Percentiles rank a stretch among this genome's conserved stretches.
phyloP scores from a whole-genome alignment of 2,888 invertebrate species.

The Apocheima hispidaria region DNA sequence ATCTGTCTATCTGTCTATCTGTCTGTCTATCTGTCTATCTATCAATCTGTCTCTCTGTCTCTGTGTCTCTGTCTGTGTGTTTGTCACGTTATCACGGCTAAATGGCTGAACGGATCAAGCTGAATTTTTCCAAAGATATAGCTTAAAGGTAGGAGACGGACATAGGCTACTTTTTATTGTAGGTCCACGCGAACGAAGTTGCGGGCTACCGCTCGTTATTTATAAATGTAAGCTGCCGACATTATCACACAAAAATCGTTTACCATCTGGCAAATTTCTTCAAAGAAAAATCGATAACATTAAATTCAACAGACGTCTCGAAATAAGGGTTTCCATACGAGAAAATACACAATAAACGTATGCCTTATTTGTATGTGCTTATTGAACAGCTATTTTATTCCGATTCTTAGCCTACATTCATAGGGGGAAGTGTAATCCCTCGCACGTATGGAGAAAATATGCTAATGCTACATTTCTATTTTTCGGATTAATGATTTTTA shows the following conservation, averaged over 20 bases:
- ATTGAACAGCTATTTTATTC: constrained; percentile 54
- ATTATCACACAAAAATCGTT: constrained; percentile 21
- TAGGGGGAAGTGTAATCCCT: constrained; percentile 55
- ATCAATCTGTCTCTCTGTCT: too few species aligned
- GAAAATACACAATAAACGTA: constrained; percentile 57
- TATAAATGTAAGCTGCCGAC: background rate
- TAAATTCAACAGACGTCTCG: constrained; percentile 60
- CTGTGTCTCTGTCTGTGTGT: too few species aligned
- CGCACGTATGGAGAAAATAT: constrained; percentile 30
- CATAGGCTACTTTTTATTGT: too few species aligned
- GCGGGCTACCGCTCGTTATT: too few species aligned
- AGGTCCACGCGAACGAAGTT: too few species aligned
- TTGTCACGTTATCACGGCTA: too few species aligned
- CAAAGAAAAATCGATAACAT: constrained; percentile 62
- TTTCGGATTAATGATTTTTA: constrained; percentile 34
- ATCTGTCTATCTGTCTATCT: too few species aligned
- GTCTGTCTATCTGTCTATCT: too few species aligned
- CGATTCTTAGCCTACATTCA: constrained; percentile 38
- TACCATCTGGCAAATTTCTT: constrained; percentile 17
- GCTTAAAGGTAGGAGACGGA: too few species aligned
- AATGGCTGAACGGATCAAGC: too few species aligned
- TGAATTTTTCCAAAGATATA: too few species aligned
- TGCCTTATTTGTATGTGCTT: constrained; percentile 61
- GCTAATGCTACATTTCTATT: constrained; percentile 36
- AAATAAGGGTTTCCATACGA: constrained; percentile 62